Base-by-base conservation (phyloP, 2,888 invertebrate genomes). In the Drosophila macrospina region DNA sequence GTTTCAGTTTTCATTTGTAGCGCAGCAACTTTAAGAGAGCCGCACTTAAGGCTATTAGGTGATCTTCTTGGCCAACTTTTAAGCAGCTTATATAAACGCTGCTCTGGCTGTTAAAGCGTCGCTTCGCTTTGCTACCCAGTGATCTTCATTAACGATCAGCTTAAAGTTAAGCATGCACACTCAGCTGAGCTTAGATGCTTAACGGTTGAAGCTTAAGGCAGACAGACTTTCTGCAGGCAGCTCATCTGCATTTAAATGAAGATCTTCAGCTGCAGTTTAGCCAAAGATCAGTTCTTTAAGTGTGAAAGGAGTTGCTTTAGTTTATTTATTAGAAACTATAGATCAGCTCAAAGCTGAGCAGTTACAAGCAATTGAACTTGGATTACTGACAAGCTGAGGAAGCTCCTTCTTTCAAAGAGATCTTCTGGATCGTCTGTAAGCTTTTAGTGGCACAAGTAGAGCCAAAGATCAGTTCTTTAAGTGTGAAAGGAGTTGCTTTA, bases 1-100 rank as follows among this genome's bases (percentile, higher is more conserved):
- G 63, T 80, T 62, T 65, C 80, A 69, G 6, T 56, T 77, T 50
- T 60, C 77, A 79, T 39, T 45, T 42, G 84, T 84, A 15, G 56
- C 81, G 44, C 55, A 11, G 5, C 5, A 1, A 1, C n/a, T 30
- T 44, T 45, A 59, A 66, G 68, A 67, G 62, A 11, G 24, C 0
- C 5, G 5, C 13, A 13, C n/a, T 8, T 34, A 37, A n/a, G 32
- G 24, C 11, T 8, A 1, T 13, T 26, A 32, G 7, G 11, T 32
- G 47, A 47, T 55, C 48, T 55, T 72, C n/a, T 16, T 11, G 30
- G 34, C 7, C 3, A 10, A 15, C 5, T 15, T 28, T 55, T 41
- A 74, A 71, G 55, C 62, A 26, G 56, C 62, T 74, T 57, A 68
- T 20, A 4, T 13, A 48, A 47, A 30, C 39, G 50, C 11, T 50